Percentiles rank a stretch among this genome's conserved stretches.
phyloP scores from a whole-genome alignment of 1,140 invertebrate species.

The Zaprionus vittiger region DNA sequence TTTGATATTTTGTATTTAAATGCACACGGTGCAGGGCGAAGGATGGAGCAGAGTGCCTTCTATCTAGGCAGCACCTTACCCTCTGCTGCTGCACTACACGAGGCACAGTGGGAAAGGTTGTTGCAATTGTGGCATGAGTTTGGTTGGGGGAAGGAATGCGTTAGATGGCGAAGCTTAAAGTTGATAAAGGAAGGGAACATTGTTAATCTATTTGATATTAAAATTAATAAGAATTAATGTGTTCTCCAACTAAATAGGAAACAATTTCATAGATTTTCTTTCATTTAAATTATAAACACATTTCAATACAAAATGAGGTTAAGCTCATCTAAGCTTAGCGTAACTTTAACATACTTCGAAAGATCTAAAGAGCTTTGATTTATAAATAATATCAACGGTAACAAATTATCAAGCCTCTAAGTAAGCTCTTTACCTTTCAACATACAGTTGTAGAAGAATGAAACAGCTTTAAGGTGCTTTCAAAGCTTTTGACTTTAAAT shows the following conservation, averaged over 20 bases:
- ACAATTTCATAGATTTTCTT: background rate
- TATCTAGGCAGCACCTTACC: conserved; percentile 9
- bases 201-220: too few species aligned
- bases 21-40: conserved; percentile 50
- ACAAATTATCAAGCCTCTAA: too few species aligned
- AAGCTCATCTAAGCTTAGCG: background rate
- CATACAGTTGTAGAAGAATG: too few species aligned
- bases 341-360: background rate
- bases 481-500: too few species aligned
- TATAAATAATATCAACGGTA: too few species aligned
- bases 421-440: too few species aligned
- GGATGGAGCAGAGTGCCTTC: background rate
- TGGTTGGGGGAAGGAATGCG: background rate
- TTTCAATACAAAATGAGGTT: background rate
- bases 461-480: too few species aligned
- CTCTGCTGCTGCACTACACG: background rate
- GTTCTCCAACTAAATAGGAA: background rate
- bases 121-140: background rate
- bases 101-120: conserved; percentile 29
- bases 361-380: background rate
- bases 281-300: too few species aligned
- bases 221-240: too few species aligned
- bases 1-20: conserved; percentile 83
- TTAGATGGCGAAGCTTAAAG: background rate
- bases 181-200: background rate